Evolutionary conservation across 2,797 vertebrate genomes (phyloP).

Genomic region (Arrhamphus sclerolepis): DNA sequence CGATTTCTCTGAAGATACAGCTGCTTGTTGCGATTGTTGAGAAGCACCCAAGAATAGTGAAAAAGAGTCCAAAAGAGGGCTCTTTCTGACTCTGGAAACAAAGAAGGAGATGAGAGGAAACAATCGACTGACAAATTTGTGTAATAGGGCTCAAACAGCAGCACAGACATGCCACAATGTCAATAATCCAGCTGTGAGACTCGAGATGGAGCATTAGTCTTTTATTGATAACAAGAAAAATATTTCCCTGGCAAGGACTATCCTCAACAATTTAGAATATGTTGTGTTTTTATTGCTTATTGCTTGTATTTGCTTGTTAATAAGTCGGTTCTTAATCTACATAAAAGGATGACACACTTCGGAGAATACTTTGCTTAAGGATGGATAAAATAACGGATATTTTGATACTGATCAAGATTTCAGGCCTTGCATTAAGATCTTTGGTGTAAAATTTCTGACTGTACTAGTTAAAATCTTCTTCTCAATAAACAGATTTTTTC

Average conservation of each 20-base stretch:
- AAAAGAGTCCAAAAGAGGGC: slow-evolving; percentile 10
- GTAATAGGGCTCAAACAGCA: slow-evolving; percentile 75
- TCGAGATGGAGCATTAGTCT: background rate
- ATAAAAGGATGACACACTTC: too few species aligned
- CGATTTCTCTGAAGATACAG: slow-evolving; percentile 83
- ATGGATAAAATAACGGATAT: too few species aligned
- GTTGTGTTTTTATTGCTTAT: background rate
- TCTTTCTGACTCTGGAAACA: slow-evolving; percentile 14
- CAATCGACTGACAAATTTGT: slow-evolving; percentile 20
- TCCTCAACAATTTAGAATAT: background rate
- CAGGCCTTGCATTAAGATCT: background rate
- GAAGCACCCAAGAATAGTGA: slow-evolving; percentile 45
- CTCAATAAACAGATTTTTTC: slow-evolving; percentile 1
- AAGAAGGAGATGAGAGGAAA: slow-evolving; percentile 31
- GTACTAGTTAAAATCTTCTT: background rate
- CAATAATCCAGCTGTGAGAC: background rate
- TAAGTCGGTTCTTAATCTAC: too few species aligned
- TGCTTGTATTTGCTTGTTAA: too few species aligned
- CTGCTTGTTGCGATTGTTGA: slow-evolving; percentile 86
- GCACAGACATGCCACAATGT: slow-evolving; percentile 49
- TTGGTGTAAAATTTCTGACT: background rate
- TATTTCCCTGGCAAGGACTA: background rate
- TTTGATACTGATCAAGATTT: too few species aligned
- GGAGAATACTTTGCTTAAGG: too few species aligned
- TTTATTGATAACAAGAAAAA: background rate